phyloP scores from a whole-genome alignment of 2,113 vertebrate species.

The Ia io region DNA sequence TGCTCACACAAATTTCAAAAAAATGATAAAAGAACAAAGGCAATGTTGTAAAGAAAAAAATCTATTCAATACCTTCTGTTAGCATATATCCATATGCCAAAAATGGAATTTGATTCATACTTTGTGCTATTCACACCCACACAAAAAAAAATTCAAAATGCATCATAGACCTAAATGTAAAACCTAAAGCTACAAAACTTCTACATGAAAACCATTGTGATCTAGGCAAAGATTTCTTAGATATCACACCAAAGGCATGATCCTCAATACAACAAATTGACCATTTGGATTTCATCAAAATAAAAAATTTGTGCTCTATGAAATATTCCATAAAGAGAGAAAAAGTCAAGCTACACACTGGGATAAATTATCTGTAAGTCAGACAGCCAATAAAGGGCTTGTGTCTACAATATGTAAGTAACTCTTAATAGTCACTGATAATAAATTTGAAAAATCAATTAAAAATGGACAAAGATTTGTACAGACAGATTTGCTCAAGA shows the following conservation, averaged over 20 bases:
- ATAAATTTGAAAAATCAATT: background rate
- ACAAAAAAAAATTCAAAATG: background rate
- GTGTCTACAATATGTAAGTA: background rate
- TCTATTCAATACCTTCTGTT: background rate
- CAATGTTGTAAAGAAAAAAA: background rate
- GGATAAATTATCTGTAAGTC: background rate
- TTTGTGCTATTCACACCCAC: background rate
- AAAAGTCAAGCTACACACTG: background rate
- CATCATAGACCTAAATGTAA: background rate
- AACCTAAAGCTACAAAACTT: background rate
- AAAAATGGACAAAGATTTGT: background rate
- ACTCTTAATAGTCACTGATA: background rate
- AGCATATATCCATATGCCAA: background rate
- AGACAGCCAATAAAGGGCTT: background rate
- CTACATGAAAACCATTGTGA: background rate
- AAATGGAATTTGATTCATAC: background rate
- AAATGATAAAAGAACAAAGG: background rate
- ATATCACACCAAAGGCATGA: background rate
- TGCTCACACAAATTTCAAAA: background rate
- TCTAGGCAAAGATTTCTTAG: background rate
- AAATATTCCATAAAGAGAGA: background rate
- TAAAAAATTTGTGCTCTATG: background rate
- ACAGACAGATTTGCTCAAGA: background rate
- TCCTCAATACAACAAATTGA: background rate
- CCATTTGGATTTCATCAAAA: background rate